Evolutionary conservation across 1,140 invertebrate species (phyloP), one percentile per base, ranked within the genome.

Genomic region (Potamilus streckersoni): DNA sequence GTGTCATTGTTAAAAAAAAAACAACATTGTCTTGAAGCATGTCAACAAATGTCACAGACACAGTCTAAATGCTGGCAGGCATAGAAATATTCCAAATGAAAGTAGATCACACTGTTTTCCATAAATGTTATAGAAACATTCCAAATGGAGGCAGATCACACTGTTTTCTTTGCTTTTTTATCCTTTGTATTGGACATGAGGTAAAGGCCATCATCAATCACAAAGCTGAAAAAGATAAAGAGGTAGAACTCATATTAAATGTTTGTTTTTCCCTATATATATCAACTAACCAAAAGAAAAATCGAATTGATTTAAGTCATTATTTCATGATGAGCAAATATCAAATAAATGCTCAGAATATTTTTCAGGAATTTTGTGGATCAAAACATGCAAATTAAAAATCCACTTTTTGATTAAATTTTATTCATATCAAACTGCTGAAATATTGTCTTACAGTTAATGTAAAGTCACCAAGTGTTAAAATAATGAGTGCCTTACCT

Each of bases 141-240:
- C 4, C 27, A 31, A 31, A 49, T 49, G 38, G 38, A 8, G 38
- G 38, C 11, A 49, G 38, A 49, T 49, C 38, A 49, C 38, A 49
- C 38, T 8, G 38, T 49, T 49, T 49, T 49, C 38, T 49, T 49
- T 49, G 38, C 38, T 17, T 69, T 23, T 14, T 74, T 64, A 15
- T 71, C 71, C 20, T 73, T 61, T 71, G 75, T 69, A 15, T 69
- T 20, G 65, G 73, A n/a, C 38, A 60, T 55, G 49, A 86, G 31
- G 69, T 81, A 72, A 19, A 79, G 23, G 8, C 81, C 80, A 76
- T 87, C 85, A 77, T 85, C 83, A 19, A 83, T 83, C 11, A 84
- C 77, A 81, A 87, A 87, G 75, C 85, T 87, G 80, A 64, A 83
- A 80, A 63, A 78, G n/a, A 69, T 70, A 63, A 58, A 19, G n/a